Base-by-base conservation (phyloP, 2,888 invertebrate genomes). In the Hipparchia semele region DNA sequence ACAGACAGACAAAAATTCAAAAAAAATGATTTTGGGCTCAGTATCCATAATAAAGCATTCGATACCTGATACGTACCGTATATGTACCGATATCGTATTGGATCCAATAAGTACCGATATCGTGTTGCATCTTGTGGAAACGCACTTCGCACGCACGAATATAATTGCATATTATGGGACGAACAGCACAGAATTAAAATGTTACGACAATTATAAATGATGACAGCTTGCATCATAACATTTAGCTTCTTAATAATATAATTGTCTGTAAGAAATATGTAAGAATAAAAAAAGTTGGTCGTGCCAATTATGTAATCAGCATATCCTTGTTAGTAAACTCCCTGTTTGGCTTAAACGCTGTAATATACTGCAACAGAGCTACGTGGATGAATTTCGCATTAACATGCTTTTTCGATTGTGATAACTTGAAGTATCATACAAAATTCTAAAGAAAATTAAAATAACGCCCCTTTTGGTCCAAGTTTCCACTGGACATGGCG, bases 141-240 rank as follows among this genome's bases (percentile, higher is more conserved):
- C 49, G 8, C 4, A 10, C 5, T 10, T 39, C 39, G 10, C 58
- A 59, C 58, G 58, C 23, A 33, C 59, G 4, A 39, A 2, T 10
- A 39, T 10, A 39, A 60, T 60, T 33, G 10, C 2, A 56, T n/a
- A 13, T 13, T 56, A 56, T 7, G 8, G 13, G 46, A 46, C 49
- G 9, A 62, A n/a, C 46, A 8, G 61, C n/a, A 62, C 7, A 62
- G 61, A 46, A 62, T 62, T 62, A 46, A 62, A 62, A 62, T 62
- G 62, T 62, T 49, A 13, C 49, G 62, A n/a, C 23, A 62, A 62
- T 62, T 62, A 62, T 62, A 49, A 46, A 46, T 13, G 62, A 49
- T 13, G 62, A 49, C 62, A 62, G 62, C 49, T 13, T 62, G 62
- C 62, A 62, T 62, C 62, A 62, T 62, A 62, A 49, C 62, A 62